A percentile compares a stretch with the other conserved stretches of the same genome.
These are phyloP conservation scores for Zaprionus bogoriensis DNA, from an alignment of 2,888 invertebrate species.

Conservation along the genomic window DNA sequence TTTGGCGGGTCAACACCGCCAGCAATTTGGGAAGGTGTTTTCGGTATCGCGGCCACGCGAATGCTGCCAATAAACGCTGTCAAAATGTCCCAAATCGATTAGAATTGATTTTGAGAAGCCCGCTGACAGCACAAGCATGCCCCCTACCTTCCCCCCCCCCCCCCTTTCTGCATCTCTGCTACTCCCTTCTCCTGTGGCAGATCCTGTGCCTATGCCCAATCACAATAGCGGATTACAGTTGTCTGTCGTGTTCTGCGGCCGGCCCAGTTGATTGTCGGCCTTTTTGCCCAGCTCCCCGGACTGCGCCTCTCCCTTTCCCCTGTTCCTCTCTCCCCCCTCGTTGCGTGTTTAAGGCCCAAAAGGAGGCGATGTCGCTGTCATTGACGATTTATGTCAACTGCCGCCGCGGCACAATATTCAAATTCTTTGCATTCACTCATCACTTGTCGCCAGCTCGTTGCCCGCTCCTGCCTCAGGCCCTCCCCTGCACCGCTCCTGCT, in stretches of 20 bases:
- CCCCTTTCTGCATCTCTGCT: too few species aligned
- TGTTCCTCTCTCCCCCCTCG: slow-evolving; percentile 1
- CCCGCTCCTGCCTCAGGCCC: background rate
- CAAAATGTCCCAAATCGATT: slow-evolving; percentile 79
- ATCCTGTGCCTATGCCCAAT: slow-evolving; percentile 28
- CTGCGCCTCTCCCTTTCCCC: background rate
- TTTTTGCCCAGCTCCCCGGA: slow-evolving; percentile 36
- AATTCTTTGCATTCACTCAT: slow-evolving; percentile 81
- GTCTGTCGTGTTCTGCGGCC: slow-evolving; percentile 74
- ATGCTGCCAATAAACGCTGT: slow-evolving; percentile 77
- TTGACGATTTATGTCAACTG: slow-evolving; percentile 81
- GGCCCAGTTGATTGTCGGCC: slow-evolving; percentile 48
- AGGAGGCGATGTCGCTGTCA: slow-evolving; percentile 80
- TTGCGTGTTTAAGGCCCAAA: slow-evolving; percentile 72
- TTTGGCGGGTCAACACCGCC: slow-evolving; percentile 30
- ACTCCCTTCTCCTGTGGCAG: background rate
- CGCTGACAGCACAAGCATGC: slow-evolving; percentile 56
- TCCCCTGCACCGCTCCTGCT: slow-evolving; percentile 15
- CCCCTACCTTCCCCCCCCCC: background rate
- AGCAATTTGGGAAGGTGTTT: slow-evolving; percentile 58
- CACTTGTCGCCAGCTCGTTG: slow-evolving; percentile 63
- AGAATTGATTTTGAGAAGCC: slow-evolving; percentile 76
- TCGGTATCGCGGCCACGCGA: slow-evolving; percentile 70
- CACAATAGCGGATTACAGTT: slow-evolving; percentile 76
- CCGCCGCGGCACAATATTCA: slow-evolving; percentile 79